Conservation (phyloP, 2,888 invertebrate genomes). For the Hoplodrina blanda region DNA sequence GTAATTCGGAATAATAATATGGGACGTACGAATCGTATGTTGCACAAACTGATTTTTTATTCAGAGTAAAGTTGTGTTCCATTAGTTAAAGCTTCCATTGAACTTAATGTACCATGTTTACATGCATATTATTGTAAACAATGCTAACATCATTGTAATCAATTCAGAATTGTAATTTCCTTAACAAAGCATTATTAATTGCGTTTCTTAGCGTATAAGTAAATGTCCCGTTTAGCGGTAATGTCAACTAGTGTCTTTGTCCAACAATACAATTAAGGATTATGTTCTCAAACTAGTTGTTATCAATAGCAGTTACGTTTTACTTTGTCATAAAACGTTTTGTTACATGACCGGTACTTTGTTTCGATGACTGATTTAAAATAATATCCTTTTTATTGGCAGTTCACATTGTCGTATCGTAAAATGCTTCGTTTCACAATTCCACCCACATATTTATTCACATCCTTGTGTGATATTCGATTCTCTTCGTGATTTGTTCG, state of each 20-base stretch:
- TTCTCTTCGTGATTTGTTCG: slow-evolving; percentile 33
- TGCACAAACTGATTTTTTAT: slow-evolving; percentile 11
- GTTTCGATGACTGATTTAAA: slow-evolving; percentile 63
- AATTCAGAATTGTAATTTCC: slow-evolving; percentile 29
- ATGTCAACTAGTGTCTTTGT: slow-evolving; percentile 47
- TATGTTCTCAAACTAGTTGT: slow-evolving; percentile 50
- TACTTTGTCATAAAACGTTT: slow-evolving; percentile 60
- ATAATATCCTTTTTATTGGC: slow-evolving; percentile 64
- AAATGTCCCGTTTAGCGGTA: slow-evolving; percentile 39
- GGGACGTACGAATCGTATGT: not conserved
- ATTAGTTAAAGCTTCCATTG: not conserved
- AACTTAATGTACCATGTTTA: not conserved
- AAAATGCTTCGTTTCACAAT: slow-evolving; percentile 63
- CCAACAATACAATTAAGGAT: slow-evolving; percentile 51
- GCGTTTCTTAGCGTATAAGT: slow-evolving; percentile 12
- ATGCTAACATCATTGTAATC: slow-evolving; percentile 11
- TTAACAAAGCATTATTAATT: slow-evolving; percentile 23
- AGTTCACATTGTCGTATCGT: slow-evolving; percentile 60
- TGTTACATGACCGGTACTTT: slow-evolving; percentile 62
- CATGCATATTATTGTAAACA: slow-evolving; percentile 8
- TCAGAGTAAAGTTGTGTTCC: not conserved
- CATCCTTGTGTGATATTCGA: slow-evolving; percentile 51
- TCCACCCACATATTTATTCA: slow-evolving; percentile 61
- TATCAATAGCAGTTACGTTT: slow-evolving; percentile 56
- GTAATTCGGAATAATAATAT: slow-evolving; percentile 39